Conservation (phyloP, 1,140 invertebrate species). For the Neocloeon triangulifer region DNA sequence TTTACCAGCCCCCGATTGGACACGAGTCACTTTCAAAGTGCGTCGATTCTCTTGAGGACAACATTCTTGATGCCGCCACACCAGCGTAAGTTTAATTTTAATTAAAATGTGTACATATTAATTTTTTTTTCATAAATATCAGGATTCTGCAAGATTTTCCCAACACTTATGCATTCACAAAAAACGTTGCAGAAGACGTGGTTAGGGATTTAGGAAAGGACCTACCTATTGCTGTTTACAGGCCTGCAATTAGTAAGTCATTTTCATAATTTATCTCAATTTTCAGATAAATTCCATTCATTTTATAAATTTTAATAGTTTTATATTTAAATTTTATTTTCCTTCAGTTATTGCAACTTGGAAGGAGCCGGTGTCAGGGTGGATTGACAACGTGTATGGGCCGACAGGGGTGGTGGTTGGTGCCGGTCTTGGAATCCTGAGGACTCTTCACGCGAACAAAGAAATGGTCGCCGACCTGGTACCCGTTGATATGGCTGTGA, state of each 20-base stretch:
- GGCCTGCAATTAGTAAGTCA: conserved; percentile 41
- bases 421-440: conserved; percentile 49
- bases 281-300: neutral
- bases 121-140: conserved; percentile 9
- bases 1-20: conserved; percentile 26
- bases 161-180: conserved; percentile 54
- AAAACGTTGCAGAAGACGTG: conserved; percentile 42
- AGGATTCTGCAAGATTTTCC: conserved; percentile 37
- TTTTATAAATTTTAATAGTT: neutral
- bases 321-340: neutral
- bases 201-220: conserved; percentile 26
- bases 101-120: conserved; percentile 6
- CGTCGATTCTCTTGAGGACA: conserved; percentile 26
- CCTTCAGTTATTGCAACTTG: conserved; percentile 44
- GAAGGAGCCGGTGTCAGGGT: conserved; percentile 44
- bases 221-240: conserved; percentile 47
- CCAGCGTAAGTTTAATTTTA: conserved; percentile 25
- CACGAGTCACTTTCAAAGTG: conserved; percentile 11
- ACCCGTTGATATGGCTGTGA: conserved; percentile 64
- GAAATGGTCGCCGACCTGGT: conserved; percentile 49
- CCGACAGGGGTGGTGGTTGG: conserved; percentile 46
- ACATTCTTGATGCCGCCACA: conserved; percentile 22
- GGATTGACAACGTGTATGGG: conserved; percentile 77
- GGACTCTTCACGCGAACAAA: conserved; percentile 39
- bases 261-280: neutral